Percentiles rank a stretch among this genome's conserved stretches.
phyloP scores from a whole-genome alignment of 2,888 invertebrate genomes.

The Girardia tigrina region DNA sequence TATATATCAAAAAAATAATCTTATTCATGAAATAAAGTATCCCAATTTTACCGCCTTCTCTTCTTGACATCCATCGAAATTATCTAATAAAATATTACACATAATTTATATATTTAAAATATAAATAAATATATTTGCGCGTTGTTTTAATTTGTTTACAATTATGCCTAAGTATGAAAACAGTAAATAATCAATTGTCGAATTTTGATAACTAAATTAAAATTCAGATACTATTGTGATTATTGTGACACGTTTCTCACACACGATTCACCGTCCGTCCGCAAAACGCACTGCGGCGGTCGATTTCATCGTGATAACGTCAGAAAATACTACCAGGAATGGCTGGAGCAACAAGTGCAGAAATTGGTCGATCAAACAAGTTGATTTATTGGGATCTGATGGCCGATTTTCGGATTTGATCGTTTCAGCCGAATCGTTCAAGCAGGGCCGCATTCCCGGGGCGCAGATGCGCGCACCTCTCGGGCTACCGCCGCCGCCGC shows the following conservation, averaged over 20 bases:
- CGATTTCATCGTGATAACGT: slow-evolving; percentile 99
- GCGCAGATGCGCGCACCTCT: background rate
- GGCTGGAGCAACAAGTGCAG: slow-evolving; percentile 99
- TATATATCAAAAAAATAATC: too few relatives aligned
- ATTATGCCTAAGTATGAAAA: slow-evolving; percentile 6
- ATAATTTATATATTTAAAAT: too few relatives aligned
- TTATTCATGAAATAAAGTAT: too few relatives aligned
- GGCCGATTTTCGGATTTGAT: too few relatives aligned
- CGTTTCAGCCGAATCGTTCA: slow-evolving; percentile 29
- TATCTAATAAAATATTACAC: too few relatives aligned
- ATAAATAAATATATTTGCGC: background rate
- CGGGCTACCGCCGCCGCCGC: background rate
- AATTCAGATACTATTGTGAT: slow-evolving; percentile 86
- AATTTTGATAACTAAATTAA: background rate
- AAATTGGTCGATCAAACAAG: slow-evolving; percentile 70
- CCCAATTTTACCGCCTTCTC: too few relatives aligned
- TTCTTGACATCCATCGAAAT: too few relatives aligned
- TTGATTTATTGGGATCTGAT: slow-evolving; percentile 37
- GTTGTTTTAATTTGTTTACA: background rate
- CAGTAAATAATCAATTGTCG: background rate
- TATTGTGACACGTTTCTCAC: slow-evolving; percentile 98
- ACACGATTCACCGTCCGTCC: slow-evolving; percentile 66
- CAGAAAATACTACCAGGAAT: slow-evolving; percentile 95
- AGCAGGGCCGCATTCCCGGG: slow-evolving; percentile 25
- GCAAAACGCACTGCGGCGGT: slow-evolving; percentile 97